Percentiles rank a stretch among this genome's conserved stretches.
Evolutionary conservation across 64 coral and sea anemone genomes (phyloP).

Genomic region (Pachyseris speciosa): DNA sequence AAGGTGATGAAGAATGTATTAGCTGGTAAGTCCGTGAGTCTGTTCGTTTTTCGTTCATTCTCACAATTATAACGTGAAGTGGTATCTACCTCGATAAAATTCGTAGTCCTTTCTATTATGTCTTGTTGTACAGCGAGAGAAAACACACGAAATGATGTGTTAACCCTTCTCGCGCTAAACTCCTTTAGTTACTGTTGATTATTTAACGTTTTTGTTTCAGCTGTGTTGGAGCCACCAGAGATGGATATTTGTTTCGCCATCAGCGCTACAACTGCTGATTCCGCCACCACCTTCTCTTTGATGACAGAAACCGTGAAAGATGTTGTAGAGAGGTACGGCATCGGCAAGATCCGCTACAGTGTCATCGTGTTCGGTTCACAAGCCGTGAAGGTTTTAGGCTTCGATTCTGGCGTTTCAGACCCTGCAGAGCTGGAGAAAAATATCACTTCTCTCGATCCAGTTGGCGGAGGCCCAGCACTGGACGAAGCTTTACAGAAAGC

Average conservation of each 20-base stretch:
- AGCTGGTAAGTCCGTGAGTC: background rate
- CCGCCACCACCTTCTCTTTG: constrained; percentile 56
- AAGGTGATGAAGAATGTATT: constrained; percentile 21
- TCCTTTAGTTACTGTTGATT: background rate
- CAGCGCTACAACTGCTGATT: constrained; percentile 62
- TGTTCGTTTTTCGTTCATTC: background rate
- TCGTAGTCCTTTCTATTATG: too few species aligned
- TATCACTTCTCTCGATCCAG: background rate
- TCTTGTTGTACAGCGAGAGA: too few species aligned
- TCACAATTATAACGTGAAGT: background rate
- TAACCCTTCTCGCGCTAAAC: too few species aligned
- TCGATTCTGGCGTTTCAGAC: background rate
- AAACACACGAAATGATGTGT: too few species aligned
- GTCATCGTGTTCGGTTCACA: constrained; percentile 80
- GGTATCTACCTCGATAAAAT: too few species aligned
- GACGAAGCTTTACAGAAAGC: constrained; percentile 69
- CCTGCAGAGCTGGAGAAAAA: background rate
- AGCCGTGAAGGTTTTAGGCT: background rate
- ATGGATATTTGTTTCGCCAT: constrained; percentile 80
- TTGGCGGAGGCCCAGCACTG: constrained; percentile 49
- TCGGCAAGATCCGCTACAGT: constrained; percentile 63
- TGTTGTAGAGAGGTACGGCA: constrained; percentile 67
- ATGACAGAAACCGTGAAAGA: constrained; percentile 68
- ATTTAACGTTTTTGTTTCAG: background rate
- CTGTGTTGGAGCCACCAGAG: constrained; percentile 38